phyloP scores from a whole-genome alignment of 2,888 invertebrate genomes.

The Limnephilus auricula region DNA sequence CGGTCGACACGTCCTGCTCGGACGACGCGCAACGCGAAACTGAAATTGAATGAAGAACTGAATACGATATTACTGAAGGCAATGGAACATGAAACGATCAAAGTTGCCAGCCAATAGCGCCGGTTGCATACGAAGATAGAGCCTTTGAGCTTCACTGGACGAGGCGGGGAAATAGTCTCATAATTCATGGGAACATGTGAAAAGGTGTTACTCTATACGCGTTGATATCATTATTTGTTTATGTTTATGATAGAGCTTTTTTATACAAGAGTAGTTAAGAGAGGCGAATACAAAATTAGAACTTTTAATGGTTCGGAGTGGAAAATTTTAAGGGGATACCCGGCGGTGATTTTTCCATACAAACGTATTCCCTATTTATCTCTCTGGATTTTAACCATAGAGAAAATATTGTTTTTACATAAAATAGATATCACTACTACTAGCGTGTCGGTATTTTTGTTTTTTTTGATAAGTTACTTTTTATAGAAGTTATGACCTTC shows the following conservation, averaged over 20 bases:
- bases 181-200: background rate
- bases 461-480: no score
- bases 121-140: conserved; percentile 1
- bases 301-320: background rate
- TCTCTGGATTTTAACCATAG: no score
- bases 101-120: conserved; percentile 7
- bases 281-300: background rate
- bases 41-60: conserved; percentile 20
- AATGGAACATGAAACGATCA: background rate
- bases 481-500: no score
- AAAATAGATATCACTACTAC: no score
- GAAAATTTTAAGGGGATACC: background rate
- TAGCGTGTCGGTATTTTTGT: no score
- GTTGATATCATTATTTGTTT: background rate
- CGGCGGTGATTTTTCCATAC: no score
- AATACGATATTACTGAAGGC: background rate
- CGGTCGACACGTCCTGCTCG: background rate
- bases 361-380: no score
- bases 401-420: no score
- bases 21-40: conserved; percentile 39
- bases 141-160: background rate
- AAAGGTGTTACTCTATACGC: background rate
- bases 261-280: background rate
- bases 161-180: background rate
- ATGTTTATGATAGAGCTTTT: background rate